Evolutionary conservation across 2,113 vertebrate genomes (phyloP), one percentile per base, ranked within the genome.

Genomic region (Mustelus asterias): DNA sequence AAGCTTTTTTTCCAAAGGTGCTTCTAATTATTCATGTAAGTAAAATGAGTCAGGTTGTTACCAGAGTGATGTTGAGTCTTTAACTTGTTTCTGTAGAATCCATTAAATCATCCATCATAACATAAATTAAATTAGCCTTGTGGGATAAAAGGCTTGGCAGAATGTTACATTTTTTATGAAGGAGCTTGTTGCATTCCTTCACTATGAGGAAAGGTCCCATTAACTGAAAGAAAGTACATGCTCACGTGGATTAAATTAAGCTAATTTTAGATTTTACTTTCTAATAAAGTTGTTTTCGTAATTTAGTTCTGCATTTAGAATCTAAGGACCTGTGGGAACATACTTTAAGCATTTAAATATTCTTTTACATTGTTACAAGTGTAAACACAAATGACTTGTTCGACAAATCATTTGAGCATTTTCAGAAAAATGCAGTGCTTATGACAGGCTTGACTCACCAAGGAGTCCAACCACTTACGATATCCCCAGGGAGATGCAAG

Each of bases 211-310:
- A 97, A 96, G 96, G 95, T 41, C 96, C 97, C 97, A 96, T 97
- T 97, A 97, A 97, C 97, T 97, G 98, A 97, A 98, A 76, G 29
- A 98, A 98, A 96, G 96, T 96, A 96, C 44, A 95, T 96, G 97
- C 96, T 97, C 98, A 98, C 97, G 98, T 98, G 98, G 98, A 98
- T 97, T 98, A 98, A 98, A 98, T 99, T 98, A 98, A 97, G 96
- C 97, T 97, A 97, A 97, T 97, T 97, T 98, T 98, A 97, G 97
- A 97, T 97, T 97, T 98, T 98, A 98, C 98, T 97, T 98, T 98
- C 98, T 98, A 98, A 98, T 98, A 97, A 98, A 98, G 96, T 97
- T 96, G 96, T 96, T 97, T 94, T 97, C 98, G 97, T 96, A 97
- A 97, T 97, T 97, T 96, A 97, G 96, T 97, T 97, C 97, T 97